Evolutionary conservation across 2,888 invertebrate species (phyloP).

Genomic region (Orthosia incerta): DNA sequence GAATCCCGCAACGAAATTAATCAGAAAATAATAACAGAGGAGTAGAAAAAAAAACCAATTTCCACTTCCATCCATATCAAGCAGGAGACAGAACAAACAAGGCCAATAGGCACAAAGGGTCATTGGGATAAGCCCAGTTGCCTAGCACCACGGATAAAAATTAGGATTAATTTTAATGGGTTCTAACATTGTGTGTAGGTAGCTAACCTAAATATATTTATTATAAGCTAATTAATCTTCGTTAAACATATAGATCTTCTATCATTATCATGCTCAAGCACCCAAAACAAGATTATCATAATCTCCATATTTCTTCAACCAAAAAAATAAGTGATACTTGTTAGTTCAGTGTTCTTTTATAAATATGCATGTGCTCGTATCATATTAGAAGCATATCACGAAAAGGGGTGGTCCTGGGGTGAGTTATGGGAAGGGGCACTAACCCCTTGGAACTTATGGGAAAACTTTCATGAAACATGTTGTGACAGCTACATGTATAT

Average conservation of each 20-base stretch:
- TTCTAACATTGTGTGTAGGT: no score
- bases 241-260: background rate
- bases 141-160: no score
- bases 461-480: slow-evolving; percentile 78
- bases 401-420: slow-evolving; percentile 73
- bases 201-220: no score
- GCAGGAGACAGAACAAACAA: no score
- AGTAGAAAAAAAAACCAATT: no score
- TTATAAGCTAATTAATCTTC: background rate
- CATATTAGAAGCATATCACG: slow-evolving; percentile 71
- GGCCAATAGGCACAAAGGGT: no score
- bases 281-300: background rate
- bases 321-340: slow-evolving; percentile 24
- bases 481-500: slow-evolving; percentile 69
- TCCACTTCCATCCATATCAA: no score
- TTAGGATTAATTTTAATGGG: no score
- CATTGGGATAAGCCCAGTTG: no score
- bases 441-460: slow-evolving; percentile 74
- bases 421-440: slow-evolving; percentile 76
- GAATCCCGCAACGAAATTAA: no score
- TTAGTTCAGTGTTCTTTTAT: slow-evolving; percentile 46
- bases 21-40: no score
- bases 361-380: slow-evolving; percentile 59
- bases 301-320: slow-evolving; percentile 1
- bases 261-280: background rate